Evolutionary conservation across 2,113 vertebrate genomes (phyloP), one percentile per base, ranked within the genome.

Genomic region (Pseudopipra pipra): DNA sequence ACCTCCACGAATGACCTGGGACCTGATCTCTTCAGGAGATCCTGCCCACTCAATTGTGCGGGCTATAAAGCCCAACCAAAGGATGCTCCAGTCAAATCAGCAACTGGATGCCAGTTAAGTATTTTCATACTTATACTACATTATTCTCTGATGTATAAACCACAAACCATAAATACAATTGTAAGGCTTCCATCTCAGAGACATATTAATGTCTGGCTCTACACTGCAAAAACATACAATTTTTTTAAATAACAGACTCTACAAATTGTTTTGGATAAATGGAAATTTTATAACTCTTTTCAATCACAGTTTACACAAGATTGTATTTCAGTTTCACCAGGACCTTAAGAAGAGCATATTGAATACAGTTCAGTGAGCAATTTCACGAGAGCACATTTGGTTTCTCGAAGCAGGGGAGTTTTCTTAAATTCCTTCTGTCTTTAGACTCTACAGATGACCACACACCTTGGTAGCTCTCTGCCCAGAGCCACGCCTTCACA

Each of bases 221-320:
- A 77, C 58, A 39, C 22, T 74, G 61, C 28, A 67, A 80, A 95
- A 92, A 21, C 65, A 61, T 44, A 35, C 24, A 28, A 9, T 66
- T 80, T 87, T 39, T 39, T 6, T 51, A 80, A 81, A 46, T 67
- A 92, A 74, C 52, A 91, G 39, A 81, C 65, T 55, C 39, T 62
- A 95, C 63, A 90, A 95, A 90, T 92, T 91, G 77, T 75, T 93
- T 87, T 47, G 22, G 56, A 67, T 85, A 87, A 90, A 90, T 54
- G 56, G 66, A 84, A 92, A 93, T 78, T 81, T 51, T 54, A 54
- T 85, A 85, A 94, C 52, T 89, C 62, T 78, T 90, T 87, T 90
- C 76, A 90, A 89, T 81, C 61, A 52, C 65, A 78, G 44, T 85
- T 94, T 90, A 75, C 73, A 91, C n/a, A 92, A 90, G 83, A 66